Evolutionary conservation across 1,140 invertebrate genomes (phyloP).

Genomic region (Patella vulgata): DNA sequence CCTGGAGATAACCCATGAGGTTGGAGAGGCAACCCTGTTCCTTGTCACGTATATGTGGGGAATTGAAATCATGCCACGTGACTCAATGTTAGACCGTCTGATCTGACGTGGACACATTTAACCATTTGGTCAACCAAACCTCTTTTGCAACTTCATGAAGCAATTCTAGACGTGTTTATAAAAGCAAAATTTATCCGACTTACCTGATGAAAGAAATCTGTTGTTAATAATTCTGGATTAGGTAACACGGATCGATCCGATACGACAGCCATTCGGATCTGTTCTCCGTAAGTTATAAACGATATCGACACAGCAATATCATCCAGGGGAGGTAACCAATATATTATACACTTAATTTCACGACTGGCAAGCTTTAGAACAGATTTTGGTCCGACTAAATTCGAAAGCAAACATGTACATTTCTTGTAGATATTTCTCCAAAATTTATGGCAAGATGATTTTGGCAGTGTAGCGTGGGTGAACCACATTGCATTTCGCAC

Average conservation of each 20-base stretch:
- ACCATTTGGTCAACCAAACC: no score
- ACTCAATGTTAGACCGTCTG: no score
- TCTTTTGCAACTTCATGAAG: no score
- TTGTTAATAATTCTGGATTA: conserved; percentile 59
- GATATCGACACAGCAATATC: conserved; percentile 69
- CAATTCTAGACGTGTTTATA: no score
- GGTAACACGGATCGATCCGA: conserved; percentile 67
- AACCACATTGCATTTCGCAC: conserved; percentile 66
- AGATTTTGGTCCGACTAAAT: conserved; percentile 69
- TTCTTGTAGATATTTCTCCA: conserved; percentile 59
- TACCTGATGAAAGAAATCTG: conserved; percentile 61
- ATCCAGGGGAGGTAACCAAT: conserved; percentile 67
- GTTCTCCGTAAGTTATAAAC: conserved; percentile 70
- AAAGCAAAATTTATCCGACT: no score
- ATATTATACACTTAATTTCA: conserved; percentile 68
- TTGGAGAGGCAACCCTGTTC: no score
- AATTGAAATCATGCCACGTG: no score
- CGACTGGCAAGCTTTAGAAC: conserved; percentile 62
- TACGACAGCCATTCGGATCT: conserved; percentile 69
- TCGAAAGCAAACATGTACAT: conserved; percentile 65
- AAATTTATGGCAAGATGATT: conserved; percentile 35
- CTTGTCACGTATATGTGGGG: no score
- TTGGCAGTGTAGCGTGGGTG: conserved; percentile 44
- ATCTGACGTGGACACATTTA: no score
- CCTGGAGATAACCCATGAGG: no score